Conservation (phyloP, 2,797 vertebrate species). For the Gallinago stenura region DNA sequence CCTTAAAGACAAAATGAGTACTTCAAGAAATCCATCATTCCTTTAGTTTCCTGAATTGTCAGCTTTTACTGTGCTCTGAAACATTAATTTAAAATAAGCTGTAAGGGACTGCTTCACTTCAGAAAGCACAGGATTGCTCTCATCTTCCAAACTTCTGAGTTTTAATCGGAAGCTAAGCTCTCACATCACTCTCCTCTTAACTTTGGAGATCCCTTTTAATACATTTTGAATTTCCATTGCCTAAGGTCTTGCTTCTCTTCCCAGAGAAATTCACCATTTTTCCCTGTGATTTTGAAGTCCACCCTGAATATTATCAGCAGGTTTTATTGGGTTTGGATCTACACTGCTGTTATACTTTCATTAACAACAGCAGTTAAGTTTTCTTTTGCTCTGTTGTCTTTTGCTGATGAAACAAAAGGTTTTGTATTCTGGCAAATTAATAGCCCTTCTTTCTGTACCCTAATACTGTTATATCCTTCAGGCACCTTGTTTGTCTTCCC, state of each 20-base stretch:
- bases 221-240: background rate
- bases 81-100: background rate
- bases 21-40: background rate
- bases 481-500: background rate
- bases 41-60: background rate
- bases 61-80: background rate
- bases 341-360: background rate
- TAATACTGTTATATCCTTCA: background rate
- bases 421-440: background rate
- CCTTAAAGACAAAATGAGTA: background rate
- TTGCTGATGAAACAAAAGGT: background rate
- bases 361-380: background rate
- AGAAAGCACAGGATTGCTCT: background rate
- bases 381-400: background rate
- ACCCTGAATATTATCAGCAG: background rate
- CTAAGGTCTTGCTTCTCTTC: background rate
- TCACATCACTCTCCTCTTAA: background rate
- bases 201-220: background rate
- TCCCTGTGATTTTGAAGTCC: background rate
- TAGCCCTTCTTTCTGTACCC: background rate
- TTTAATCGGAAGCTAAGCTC: background rate
- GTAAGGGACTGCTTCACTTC: background rate
- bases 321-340: background rate
- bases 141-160: background rate
- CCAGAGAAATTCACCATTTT: background rate